Evolutionary conservation across 30 jellyfish, hydroid and myxozoan genomes (phyloP), one percentile per base, ranked within the genome.

Genomic region (Hydractinia echinata): DNA sequence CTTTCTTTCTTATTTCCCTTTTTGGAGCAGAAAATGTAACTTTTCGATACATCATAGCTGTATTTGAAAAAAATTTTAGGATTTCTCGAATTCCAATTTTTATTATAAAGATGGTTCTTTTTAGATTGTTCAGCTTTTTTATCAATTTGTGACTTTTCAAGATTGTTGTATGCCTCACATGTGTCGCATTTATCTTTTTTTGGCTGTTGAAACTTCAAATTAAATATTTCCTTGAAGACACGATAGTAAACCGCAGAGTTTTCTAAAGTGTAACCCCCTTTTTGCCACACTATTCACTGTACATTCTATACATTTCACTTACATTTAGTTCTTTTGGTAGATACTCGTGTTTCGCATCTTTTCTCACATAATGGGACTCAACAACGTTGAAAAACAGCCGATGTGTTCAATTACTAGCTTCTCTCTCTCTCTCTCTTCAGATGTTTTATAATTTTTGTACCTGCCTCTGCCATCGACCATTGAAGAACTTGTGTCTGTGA

Each of bases 321-420:
- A 73, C 39, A 50, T 15, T 9, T 73, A 73, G 76, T 52, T 73
- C 76, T 16, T 14, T 10, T 14, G 83, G 83, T 10, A 52, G 83
- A 73, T 73, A 73, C 76, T 73, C 30, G 4, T 16, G 14, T 18
- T 73, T 73, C 1, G 83, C 15, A 9, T 73, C 76, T 15, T 15
- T 44, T 30, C 83, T 30, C 14, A 73, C 83, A 50, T 30, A 73
- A 76, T 73, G 83, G 1, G 83, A 73, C 83, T 73, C 80, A 44
- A 73, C 19, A 76, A 73, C 81, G 2, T 73, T 1, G 80, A 73
- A 73, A 16, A 76, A 10, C 30, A 15, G 30, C 49, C n/a, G n/a
- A 73, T 73, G 83, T 73, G 83, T 73, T 73, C 76, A 76, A 58
- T 58, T 58, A 58, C 69, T 11, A 58, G 19, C 19, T 16, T 58